Percentiles rank a stretch among this genome's conserved stretches.
Evolutionary conservation across 2,113 vertebrate species (phyloP).

Genomic region (Dasyprocta punctata): DNA sequence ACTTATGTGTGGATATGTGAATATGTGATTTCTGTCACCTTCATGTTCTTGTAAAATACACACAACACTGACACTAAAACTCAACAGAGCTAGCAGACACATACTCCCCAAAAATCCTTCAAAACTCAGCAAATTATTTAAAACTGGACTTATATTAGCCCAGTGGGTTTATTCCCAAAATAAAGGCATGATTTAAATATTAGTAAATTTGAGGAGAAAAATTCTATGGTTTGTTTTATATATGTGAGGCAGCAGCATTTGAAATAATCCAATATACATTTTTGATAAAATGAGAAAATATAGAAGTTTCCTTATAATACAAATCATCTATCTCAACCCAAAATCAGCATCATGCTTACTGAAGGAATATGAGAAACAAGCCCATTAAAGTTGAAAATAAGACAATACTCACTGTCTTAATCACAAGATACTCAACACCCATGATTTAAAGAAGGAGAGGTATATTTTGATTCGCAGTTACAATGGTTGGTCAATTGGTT

Average conservation of each 20-base stretch:
- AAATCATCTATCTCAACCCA: neutral
- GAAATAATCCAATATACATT: constrained; percentile 14
- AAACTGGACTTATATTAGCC: neutral
- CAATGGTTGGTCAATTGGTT: neutral
- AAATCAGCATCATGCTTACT: neutral
- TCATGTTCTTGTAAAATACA: neutral
- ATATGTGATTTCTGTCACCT: neutral
- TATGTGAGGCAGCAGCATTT: neutral
- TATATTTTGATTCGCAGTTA: neutral
- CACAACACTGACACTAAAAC: neutral
- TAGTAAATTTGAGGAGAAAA: constrained; percentile 12
- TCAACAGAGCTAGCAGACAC: neutral
- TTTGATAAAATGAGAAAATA: constrained; percentile 22
- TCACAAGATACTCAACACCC: neutral
- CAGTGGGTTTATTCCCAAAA: neutral
- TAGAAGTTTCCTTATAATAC: neutral
- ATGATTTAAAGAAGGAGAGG: neutral
- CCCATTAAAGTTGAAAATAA: neutral
- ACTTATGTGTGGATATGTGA: neutral
- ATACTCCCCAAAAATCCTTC: neutral
- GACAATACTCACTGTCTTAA: neutral
- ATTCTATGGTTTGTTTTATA: neutral
- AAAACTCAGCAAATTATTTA: neutral
- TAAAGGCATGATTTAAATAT: neutral
- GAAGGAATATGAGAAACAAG: neutral